These are phyloP conservation scores for Rousettus madagascariensis DNA, from an alignment of 2,797 vertebrate species.

Conservation along the genomic window DNA sequence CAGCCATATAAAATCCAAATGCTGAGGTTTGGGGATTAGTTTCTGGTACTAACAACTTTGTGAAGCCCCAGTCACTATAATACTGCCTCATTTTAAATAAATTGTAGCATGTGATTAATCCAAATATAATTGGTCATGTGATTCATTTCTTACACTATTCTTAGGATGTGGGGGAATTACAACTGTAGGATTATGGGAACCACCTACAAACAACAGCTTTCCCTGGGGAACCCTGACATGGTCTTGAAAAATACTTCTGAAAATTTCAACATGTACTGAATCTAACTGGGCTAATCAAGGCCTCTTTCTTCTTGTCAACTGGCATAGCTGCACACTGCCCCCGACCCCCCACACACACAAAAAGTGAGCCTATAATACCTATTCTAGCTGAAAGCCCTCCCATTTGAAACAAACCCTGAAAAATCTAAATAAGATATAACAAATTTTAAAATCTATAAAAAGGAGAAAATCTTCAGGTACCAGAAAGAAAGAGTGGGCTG, in stretches of 20 bases:
- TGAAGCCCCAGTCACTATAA: not conserved
- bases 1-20: not conserved
- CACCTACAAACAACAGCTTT: not conserved
- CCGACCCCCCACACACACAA: not conserved
- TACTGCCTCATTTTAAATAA: not conserved
- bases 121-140: constrained; percentile 1
- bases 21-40: not conserved
- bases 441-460: not conserved
- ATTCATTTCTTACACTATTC: not conserved
- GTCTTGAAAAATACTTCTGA: not conserved
- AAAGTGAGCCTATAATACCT: not conserved
- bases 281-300: not conserved
- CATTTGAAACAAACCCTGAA: not conserved
- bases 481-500: not conserved
- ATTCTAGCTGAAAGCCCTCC: not conserved
- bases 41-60: not conserved
- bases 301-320: not conserved
- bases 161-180: not conserved
- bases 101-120: not conserved
- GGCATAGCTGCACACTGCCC: not conserved
- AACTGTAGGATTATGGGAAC: not conserved
- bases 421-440: not conserved
- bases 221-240: not conserved
- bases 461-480: not conserved
- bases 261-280: not conserved